Conservation (phyloP, 2,797 vertebrate genomes). For the Acanthornis magna region DNA sequence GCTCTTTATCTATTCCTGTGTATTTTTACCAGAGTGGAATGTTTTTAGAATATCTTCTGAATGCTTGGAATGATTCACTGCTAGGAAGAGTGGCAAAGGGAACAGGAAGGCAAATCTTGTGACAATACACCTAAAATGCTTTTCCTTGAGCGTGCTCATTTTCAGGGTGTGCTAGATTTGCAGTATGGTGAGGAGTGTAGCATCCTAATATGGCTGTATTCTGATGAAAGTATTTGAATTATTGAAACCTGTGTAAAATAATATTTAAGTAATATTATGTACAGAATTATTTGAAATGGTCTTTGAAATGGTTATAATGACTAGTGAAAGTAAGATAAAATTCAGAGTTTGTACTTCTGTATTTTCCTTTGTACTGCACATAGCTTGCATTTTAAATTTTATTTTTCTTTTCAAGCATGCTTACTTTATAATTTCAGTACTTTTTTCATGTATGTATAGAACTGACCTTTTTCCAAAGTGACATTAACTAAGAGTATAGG, state of each 20-base stretch:
- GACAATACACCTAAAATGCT: background rate
- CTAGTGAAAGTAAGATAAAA: background rate
- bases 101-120: background rate
- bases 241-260: background rate
- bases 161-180: background rate
- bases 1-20: background rate
- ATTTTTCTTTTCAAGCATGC: background rate
- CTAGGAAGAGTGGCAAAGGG: background rate
- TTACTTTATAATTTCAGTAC: background rate
- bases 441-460: background rate
- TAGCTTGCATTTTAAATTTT: background rate
- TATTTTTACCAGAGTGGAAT: background rate
- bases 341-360: background rate
- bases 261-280: background rate
- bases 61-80: background rate
- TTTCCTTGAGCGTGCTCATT: background rate
- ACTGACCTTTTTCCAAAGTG: background rate
- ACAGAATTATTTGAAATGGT: background rate
- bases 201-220: background rate
- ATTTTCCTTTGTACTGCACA: background rate
- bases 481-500: background rate
- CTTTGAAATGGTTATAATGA: background rate
- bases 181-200: background rate
- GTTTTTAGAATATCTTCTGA: background rate
- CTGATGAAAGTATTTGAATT: background rate